Evolutionary conservation across 1,140 invertebrate species (phyloP).

Genomic region (Reticulitermes speratus): DNA sequence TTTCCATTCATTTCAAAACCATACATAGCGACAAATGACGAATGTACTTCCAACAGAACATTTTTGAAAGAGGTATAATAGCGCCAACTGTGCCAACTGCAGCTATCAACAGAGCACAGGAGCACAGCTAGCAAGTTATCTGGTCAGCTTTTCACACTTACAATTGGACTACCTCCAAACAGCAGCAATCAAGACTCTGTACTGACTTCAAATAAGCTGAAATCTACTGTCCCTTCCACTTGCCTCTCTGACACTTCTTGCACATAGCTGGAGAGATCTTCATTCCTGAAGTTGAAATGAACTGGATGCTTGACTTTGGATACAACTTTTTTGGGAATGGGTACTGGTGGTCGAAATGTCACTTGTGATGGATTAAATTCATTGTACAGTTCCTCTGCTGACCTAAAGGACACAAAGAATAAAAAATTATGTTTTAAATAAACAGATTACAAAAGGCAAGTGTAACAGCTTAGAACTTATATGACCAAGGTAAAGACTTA

Average conservation of each 20-base stretch:
- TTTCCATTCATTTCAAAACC: too few species aligned
- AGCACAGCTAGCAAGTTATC: too few species aligned
- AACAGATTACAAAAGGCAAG: neutral
- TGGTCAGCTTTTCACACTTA: too few species aligned
- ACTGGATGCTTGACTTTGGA: neutral
- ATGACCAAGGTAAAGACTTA: too few species aligned
- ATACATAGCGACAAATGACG: too few species aligned
- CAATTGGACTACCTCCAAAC: too few species aligned
- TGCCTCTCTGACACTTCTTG: neutral
- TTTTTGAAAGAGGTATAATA: too few species aligned
- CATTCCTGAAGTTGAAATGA: neutral
- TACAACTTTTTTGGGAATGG: neutral
- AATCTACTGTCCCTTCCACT: neutral
- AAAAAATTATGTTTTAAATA: neutral
- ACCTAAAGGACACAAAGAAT: neutral
- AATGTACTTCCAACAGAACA: too few species aligned
- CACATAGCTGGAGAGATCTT: neutral
- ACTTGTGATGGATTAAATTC: slow-evolving; percentile 20
- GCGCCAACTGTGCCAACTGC: too few species aligned
- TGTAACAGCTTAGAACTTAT: too few species aligned
- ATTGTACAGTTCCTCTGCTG: neutral
- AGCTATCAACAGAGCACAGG: too few species aligned
- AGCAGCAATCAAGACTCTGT: too few species aligned
- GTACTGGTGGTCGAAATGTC: slow-evolving; percentile 21
- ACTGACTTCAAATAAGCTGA: neutral